A percentile compares a stretch with the other conserved stretches of the same genome.
Conservation (phyloP, 2,888 invertebrate genomes). For the Zeuzera pyrina region DNA sequence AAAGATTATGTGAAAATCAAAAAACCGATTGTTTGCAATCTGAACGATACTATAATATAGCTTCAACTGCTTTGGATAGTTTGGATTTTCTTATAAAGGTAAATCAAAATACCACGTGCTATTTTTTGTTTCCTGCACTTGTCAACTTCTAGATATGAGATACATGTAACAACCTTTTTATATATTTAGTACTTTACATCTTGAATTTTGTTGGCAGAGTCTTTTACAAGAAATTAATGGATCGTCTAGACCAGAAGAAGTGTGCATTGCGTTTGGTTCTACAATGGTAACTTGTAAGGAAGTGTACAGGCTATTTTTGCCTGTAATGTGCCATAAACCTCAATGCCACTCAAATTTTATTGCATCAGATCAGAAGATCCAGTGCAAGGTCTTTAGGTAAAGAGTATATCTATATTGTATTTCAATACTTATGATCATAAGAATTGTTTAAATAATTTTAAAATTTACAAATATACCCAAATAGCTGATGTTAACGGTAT, state of each 20-base stretch:
- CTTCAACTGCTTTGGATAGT: constrained; percentile 53
- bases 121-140: not conserved
- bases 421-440: not conserved
- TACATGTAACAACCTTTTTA: not conserved
- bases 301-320: constrained; percentile 52
- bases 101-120: constrained; percentile 3
- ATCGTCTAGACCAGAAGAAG: constrained; percentile 48
- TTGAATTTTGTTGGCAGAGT: constrained; percentile 34
- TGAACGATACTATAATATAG: constrained; percentile 51
- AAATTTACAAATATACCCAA: not conserved
- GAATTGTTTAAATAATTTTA: not conserved
- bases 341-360: constrained; percentile 53
- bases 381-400: constrained; percentile 53
- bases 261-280: constrained; percentile 53
- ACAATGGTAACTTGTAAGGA: constrained; percentile 56
- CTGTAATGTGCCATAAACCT: constrained; percentile 44
- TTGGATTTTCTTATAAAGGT: constrained; percentile 62
- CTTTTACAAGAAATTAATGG: constrained; percentile 52
- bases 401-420: constrained; percentile 4
- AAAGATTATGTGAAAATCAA: constrained; percentile 30
- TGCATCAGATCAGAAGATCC: constrained; percentile 55
- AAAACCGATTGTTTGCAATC: constrained; percentile 49
- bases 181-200: not conserved
- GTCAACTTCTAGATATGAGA: not conserved
- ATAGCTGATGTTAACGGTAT: constrained; percentile 1